A percentile compares a stretch with the other conserved stretches of the same genome.
Conservation (phyloP, 2,797 vertebrate genomes). For the Myoxocephalus aenaeus region DNA sequence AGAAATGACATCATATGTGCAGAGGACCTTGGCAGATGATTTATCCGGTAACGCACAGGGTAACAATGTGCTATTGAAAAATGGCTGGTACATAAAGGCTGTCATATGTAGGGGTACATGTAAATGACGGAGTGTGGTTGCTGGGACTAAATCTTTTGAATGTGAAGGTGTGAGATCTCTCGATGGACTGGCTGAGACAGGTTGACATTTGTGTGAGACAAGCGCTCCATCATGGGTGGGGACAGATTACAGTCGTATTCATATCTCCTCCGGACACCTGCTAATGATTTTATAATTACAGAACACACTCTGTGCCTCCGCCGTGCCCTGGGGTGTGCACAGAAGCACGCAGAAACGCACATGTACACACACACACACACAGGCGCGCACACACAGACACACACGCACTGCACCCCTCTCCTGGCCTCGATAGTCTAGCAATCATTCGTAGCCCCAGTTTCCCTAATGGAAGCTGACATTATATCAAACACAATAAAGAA, state of each 20-base stretch:
- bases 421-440: constrained; percentile 69
- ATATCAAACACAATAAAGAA: constrained; percentile 98
- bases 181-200: constrained; percentile 71
- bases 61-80: constrained; percentile 46
- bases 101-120: constrained; percentile 41
- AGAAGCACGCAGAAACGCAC: constrained; percentile 39
- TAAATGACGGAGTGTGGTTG: constrained; percentile 41
- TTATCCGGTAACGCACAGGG: neutral
- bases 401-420: constrained; percentile 41
- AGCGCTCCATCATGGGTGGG: constrained; percentile 81
- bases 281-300: constrained; percentile 89
- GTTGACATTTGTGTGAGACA: constrained; percentile 85
- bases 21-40: constrained; percentile 34
- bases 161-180: constrained; percentile 56
- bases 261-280: constrained; percentile 88
- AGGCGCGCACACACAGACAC: neutral
- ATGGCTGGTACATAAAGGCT: constrained; percentile 28
- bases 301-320: constrained; percentile 71
- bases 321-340: constrained; percentile 67
- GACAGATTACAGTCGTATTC: constrained; percentile 86
- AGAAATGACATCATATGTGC: neutral
- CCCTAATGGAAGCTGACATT: constrained; percentile 96
- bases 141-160: constrained; percentile 62
- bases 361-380: constrained; percentile 28
- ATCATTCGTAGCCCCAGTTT: constrained; percentile 76